phyloP scores from a whole-genome alignment of 2,113 vertebrate species.

The Gallinago undulata region DNA sequence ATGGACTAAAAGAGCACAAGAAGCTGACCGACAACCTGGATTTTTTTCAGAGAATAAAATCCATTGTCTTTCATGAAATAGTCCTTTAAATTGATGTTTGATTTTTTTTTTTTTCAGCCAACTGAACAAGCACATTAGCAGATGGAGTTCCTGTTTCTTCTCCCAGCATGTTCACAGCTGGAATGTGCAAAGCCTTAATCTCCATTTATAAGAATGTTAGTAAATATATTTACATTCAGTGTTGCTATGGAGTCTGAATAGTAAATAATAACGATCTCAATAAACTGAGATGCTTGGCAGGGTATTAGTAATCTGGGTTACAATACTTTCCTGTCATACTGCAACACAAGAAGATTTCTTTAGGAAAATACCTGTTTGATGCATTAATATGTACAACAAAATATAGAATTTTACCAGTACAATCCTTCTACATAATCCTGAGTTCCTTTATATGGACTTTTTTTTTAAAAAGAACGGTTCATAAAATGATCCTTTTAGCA shows the following conservation, averaged over 20 bases:
- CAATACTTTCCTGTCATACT: background rate
- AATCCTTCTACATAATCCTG: background rate
- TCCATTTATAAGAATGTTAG: background rate
- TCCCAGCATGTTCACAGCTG: conserved; percentile 1
- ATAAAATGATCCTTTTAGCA: background rate
- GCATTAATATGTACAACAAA: background rate
- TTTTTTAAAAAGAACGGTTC: background rate
- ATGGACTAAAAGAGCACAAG: background rate
- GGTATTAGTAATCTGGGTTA: background rate
- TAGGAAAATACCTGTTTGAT: background rate
- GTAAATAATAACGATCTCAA: background rate
- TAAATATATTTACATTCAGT: conserved; percentile 19
- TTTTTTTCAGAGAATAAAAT: background rate
- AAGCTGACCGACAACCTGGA: background rate
- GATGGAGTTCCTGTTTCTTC: background rate
- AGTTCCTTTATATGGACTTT: background rate
- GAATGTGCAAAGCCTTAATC: conserved; percentile 16
- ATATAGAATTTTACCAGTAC: background rate
- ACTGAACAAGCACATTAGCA: background rate
- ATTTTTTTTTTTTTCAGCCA: background rate
- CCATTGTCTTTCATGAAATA: background rate
- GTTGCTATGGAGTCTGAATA: background rate
- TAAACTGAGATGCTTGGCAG: background rate
- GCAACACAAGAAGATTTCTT: background rate
- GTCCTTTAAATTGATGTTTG: background rate